Evolutionary conservation across 2,797 vertebrate genomes (phyloP).

Genomic region (Pseudochirops cupreus): DNA sequence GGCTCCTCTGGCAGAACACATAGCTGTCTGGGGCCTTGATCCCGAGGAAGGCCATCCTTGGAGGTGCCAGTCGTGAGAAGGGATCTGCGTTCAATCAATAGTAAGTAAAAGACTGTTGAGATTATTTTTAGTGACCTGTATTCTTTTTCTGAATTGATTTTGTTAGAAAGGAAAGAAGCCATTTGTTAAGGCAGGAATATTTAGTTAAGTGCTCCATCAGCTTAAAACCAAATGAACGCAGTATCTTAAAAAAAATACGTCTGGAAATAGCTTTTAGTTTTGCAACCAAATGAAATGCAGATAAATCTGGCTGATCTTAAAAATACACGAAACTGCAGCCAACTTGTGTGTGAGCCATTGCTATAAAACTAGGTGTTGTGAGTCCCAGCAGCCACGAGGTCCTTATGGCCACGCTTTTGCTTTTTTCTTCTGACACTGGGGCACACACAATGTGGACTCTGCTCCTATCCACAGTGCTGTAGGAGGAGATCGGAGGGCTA

Average conservation of each 20-base stretch:
- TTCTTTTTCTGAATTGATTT: constrained; percentile 7
- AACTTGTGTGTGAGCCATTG: background rate
- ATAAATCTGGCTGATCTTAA: constrained; percentile 11
- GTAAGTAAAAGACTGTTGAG: background rate
- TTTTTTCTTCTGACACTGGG: background rate
- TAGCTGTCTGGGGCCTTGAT: background rate
- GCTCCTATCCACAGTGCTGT: background rate
- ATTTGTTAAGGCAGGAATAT: constrained; percentile 11
- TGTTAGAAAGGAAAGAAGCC: constrained; percentile 16
- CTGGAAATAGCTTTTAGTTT: constrained; percentile 10
- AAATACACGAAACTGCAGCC: background rate
- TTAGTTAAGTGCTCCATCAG: background rate
- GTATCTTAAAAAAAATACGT: background rate
- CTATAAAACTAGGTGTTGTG: background rate
- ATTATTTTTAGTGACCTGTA: background rate
- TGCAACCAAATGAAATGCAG: constrained; percentile 3
- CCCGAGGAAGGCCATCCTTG: background rate
- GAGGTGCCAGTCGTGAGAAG: background rate
- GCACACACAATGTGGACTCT: background rate
- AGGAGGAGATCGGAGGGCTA: background rate
- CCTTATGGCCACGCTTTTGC: background rate
- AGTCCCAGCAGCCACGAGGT: background rate
- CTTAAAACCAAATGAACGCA: background rate
- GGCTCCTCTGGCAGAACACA: background rate
- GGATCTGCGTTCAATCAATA: background rate